These are phyloP conservation scores for Heterodera schachtii DNA, from an alignment of 1,140 invertebrate genomes.

Conservation along the genomic window DNA sequence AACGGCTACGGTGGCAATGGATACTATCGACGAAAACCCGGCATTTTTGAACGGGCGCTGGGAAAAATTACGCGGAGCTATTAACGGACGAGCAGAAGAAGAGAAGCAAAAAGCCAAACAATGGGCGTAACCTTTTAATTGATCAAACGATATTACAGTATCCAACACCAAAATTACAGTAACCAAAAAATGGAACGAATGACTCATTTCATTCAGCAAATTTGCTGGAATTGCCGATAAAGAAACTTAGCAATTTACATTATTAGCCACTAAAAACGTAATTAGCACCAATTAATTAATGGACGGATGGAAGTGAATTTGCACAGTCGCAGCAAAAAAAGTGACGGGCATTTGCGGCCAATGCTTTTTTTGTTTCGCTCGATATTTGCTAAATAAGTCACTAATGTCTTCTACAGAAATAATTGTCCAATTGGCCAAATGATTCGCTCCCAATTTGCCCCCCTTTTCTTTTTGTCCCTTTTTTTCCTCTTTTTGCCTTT, in stretches of 20 bases:
- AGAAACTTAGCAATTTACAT: not conserved
- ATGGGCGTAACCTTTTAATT: too few relatives aligned
- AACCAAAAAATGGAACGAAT: too few relatives aligned
- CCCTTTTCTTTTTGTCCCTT: not conserved
- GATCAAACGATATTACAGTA: not conserved
- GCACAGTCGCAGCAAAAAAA: not conserved
- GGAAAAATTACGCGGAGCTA: conserved; percentile 20
- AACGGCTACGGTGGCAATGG: not conserved
- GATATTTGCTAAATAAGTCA: not conserved
- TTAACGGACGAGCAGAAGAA: not conserved
- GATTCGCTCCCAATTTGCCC: not conserved
- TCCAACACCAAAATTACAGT: not conserved
- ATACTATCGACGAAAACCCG: not conserved
- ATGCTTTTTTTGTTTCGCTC: not conserved
- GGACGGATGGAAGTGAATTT: not conserved
- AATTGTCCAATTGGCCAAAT: not conserved
- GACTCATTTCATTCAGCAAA: too few relatives aligned
- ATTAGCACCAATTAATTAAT: not conserved
- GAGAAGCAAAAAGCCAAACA: too few relatives aligned
- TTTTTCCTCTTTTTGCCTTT: not conserved
- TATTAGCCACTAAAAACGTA: not conserved
- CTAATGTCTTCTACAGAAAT: not conserved
- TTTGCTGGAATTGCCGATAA: too few relatives aligned
- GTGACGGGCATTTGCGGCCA: not conserved
- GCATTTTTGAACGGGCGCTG: conserved; percentile 17